Evolutionary conservation across 2,888 invertebrate genomes (phyloP).

Genomic region (Amitus sp.): DNA sequence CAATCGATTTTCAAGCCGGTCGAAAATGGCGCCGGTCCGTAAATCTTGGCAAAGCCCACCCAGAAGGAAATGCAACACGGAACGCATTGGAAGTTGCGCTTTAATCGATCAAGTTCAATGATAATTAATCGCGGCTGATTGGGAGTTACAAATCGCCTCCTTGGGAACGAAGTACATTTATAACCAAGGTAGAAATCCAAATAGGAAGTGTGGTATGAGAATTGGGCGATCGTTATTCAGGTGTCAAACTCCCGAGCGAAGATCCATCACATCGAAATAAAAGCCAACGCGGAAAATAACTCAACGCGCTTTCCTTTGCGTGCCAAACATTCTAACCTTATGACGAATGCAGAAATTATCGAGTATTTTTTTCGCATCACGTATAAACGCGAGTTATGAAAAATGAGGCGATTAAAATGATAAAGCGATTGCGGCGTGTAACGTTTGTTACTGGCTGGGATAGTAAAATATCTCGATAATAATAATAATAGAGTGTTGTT

Average conservation of each 20-base stretch:
- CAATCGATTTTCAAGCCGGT: too few relatives aligned
- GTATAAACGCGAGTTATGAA: neutral
- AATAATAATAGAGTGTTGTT: neutral
- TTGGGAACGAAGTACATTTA: neutral
- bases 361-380: neutral
- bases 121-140: neutral
- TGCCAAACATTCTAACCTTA: neutral
- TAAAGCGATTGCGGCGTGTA: neutral
- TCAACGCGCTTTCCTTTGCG: constrained; percentile 1
- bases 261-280: neutral
- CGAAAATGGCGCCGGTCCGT: too few relatives aligned
- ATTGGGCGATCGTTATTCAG: too few relatives aligned
- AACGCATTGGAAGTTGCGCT: too few relatives aligned
- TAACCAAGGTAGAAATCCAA: neutral
- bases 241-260: neutral
- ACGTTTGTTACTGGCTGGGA: neutral
- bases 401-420: constrained; percentile 6
- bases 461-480: neutral
- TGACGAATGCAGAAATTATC: constrained; percentile 4
- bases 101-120: neutral
- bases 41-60: too few relatives aligned
- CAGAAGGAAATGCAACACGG: neutral
- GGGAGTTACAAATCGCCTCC: neutral
- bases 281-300: neutral
- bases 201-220: too few relatives aligned